Percentiles rank a stretch among this genome's conserved stretches.
Evolutionary conservation across 2,797 vertebrate genomes (phyloP).

Genomic region (Ciconia nigra): DNA sequence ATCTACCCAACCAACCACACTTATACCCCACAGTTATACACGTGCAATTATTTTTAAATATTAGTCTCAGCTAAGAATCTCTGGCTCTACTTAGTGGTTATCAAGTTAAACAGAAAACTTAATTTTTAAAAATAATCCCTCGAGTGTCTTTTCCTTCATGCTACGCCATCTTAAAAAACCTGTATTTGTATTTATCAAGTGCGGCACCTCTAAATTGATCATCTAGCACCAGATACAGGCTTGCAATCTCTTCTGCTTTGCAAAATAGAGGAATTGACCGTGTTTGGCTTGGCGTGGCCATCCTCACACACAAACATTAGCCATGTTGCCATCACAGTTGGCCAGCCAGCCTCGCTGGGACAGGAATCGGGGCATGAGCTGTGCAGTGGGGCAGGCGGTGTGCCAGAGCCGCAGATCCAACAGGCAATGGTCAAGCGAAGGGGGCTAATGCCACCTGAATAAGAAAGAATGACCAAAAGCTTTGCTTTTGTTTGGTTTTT

Average conservation of each 20-base stretch:
- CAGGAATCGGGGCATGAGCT: background rate
- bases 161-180: background rate
- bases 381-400: background rate
- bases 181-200: background rate
- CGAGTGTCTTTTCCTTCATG: background rate
- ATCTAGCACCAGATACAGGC: background rate
- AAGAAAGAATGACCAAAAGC: background rate
- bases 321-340: background rate
- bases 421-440: rapidly evolving
- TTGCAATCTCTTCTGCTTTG: background rate
- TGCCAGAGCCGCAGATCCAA: background rate
- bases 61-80: background rate
- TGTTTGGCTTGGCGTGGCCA: background rate
- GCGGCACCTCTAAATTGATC: background rate
- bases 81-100: background rate
- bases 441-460: background rate
- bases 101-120: background rate
- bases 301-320: background rate
- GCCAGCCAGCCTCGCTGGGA: background rate
- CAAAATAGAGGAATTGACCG: background rate
- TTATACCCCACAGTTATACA: background rate
- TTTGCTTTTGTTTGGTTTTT: background rate
- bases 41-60: background rate
- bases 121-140: background rate
- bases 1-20: background rate